Percentiles rank a stretch among this genome's conserved stretches.
These are phyloP conservation scores for Gopherus evgoodei DNA, from an alignment of 2,113 vertebrate genomes.

Conservation along the genomic window DNA sequence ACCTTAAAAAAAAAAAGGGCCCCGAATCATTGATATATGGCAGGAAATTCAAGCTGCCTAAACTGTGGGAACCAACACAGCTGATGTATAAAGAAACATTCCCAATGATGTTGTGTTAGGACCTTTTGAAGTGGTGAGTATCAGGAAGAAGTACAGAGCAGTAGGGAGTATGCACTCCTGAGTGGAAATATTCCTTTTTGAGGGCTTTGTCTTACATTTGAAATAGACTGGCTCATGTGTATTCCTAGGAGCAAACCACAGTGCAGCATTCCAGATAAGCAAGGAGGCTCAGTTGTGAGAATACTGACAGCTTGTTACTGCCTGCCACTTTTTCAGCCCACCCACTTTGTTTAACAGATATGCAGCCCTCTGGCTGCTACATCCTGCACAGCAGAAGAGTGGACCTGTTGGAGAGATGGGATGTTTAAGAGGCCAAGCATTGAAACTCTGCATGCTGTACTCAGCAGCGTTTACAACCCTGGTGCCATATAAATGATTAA, in stretches of 20 bases:
- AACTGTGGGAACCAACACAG: neutral
- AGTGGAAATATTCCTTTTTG: neutral
- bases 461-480: neutral
- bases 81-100: neutral
- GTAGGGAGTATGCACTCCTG: neutral
- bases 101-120: rapidly evolving
- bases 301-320: neutral
- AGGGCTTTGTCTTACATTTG: neutral
- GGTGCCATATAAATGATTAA: neutral
- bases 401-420: neutral
- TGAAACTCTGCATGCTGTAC: neutral
- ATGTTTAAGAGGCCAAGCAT: neutral
- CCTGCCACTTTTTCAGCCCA: neutral
- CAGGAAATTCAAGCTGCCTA: neutral
- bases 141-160: neutral
- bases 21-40: neutral
- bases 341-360: neutral
- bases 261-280: neutral
- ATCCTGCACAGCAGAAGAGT: neutral
- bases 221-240: neutral
- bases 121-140: neutral
- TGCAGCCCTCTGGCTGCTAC: neutral
- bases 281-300: neutral
- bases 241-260: neutral
- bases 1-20: neutral